These are phyloP conservation scores for Sanderia malayensis DNA, from an alignment of 30 jellyfish, hydroid and myxozoan genomes.

Conservation along the genomic window DNA sequence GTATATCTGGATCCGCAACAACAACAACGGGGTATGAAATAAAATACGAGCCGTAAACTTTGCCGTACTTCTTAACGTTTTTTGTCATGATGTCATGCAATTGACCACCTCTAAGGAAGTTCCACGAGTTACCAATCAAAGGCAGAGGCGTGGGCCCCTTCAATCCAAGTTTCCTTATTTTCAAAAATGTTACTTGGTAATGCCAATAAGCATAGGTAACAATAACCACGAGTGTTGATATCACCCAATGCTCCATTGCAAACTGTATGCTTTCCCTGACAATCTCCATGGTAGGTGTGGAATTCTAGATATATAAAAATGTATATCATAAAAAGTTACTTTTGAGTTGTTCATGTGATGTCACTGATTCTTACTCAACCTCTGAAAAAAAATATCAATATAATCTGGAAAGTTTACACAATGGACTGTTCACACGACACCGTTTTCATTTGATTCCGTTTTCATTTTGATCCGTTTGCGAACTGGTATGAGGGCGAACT, in stretches of 20 bases:
- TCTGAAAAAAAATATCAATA: too few relatives aligned
- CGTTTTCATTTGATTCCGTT: too few relatives aligned
- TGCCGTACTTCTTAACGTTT: slow-evolving; percentile 38
- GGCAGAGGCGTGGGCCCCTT: slow-evolving; percentile 58
- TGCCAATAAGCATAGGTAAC: slow-evolving; percentile 21
- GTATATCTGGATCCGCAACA: slow-evolving; percentile 48
- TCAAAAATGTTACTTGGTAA: slow-evolving; percentile 12
- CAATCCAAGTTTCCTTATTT: slow-evolving; percentile 30
- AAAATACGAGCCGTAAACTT: slow-evolving; percentile 17
- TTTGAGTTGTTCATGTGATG: too few relatives aligned
- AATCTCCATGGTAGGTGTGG: slow-evolving; percentile 28
- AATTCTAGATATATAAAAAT: too few relatives aligned
- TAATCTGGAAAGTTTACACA: too few relatives aligned
- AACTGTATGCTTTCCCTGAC: not conserved
- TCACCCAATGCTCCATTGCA: slow-evolving; percentile 42
- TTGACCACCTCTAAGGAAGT: not conserved
- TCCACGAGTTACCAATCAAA: slow-evolving; percentile 20
- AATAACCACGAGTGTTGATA: slow-evolving; percentile 4
- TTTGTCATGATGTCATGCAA: slow-evolving; percentile 17
- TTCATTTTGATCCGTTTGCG: too few relatives aligned
- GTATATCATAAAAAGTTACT: too few relatives aligned
- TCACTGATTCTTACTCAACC: too few relatives aligned
- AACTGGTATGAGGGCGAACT: too few relatives aligned
- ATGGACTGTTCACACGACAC: too few relatives aligned
- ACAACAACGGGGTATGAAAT: slow-evolving; percentile 20